A percentile compares a stretch with the other conserved stretches of the same genome.
These are phyloP conservation scores for Scaptomyza flava DNA, from an alignment of 2,888 invertebrate genomes.

Conservation along the genomic window DNA sequence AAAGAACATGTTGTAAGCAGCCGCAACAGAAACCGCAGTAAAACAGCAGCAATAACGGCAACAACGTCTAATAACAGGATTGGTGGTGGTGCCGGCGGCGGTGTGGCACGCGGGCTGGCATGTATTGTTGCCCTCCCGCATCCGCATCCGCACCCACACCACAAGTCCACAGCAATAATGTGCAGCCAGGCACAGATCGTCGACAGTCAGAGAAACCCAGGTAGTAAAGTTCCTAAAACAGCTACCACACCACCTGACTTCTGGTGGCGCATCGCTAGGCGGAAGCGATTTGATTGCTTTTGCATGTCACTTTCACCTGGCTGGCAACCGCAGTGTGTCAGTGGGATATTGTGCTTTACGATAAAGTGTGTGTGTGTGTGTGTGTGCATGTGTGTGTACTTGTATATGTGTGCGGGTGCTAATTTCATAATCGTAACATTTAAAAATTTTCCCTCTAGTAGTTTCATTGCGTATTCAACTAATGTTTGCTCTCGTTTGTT, in stretches of 20 bases:
- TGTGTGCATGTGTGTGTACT: constrained; percentile 20
- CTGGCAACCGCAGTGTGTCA: constrained; percentile 46
- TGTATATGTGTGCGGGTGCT: constrained; percentile 45
- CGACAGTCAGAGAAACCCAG: constrained; percentile 57
- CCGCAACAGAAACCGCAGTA: constrained; percentile 1
- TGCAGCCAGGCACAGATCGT: constrained; percentile 35
- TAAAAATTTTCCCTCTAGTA: constrained; percentile 9
- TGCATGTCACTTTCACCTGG: constrained; percentile 83
- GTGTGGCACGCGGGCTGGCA: constrained; percentile 49
- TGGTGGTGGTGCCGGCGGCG: constrained; percentile 45
- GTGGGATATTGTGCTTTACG: constrained; percentile 12
- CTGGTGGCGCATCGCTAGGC: constrained; percentile 45
- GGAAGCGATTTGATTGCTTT: constrained; percentile 79
- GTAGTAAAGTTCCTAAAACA: constrained; percentile 12
- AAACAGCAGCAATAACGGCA: constrained; percentile 11
- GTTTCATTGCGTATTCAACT: constrained; percentile 26
- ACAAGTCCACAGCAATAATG: constrained; percentile 15
- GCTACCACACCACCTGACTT: constrained; percentile 29
- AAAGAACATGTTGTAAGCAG: constrained; percentile 55
- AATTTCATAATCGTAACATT: constrained; percentile 60
- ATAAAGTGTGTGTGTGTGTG: constrained; percentile 16
- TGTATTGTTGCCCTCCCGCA: constrained; percentile 46
- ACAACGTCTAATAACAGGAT: constrained; percentile 58
- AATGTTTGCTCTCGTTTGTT: constrained; percentile 39
- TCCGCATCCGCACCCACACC: constrained; percentile 25